Evolutionary conservation across 2,113 vertebrate species (phyloP).

Genomic region (Silurus meridionalis): DNA sequence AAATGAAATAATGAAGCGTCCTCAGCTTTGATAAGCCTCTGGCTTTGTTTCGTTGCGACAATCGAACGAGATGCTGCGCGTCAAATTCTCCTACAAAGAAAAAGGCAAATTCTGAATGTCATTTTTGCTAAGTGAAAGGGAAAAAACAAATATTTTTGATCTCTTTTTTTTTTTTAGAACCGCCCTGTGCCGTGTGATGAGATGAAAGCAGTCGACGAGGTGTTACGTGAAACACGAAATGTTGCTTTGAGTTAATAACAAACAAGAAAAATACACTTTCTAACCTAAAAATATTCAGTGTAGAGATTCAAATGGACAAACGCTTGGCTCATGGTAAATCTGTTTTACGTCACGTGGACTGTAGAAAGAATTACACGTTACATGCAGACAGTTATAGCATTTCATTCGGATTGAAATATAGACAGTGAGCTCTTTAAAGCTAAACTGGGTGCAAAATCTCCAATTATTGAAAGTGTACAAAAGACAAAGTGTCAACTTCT

Average conservation of each 20-base stretch:
- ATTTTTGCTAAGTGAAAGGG: neutral
- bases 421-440: no score
- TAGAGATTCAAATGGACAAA: no score
- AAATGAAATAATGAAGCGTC: conserved; percentile 1
- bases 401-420: no score
- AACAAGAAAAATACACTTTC: neutral
- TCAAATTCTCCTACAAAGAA: neutral
- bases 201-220: neutral
- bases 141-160: neutral
- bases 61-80: conserved; percentile 17
- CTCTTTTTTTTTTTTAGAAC: neutral
- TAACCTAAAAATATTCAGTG: neutral
- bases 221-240: neutral
- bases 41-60: neutral
- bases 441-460: no score
- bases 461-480: no score
- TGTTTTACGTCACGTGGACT: no score
- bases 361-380: no score
- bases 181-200: neutral
- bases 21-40: neutral
- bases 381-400: no score
- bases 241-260: neutral
- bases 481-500: no score
- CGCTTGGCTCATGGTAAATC: no score
- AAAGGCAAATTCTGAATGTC: neutral